phyloP scores from a whole-genome alignment of 2,797 vertebrate species.

The Lepidocolaptes lacrymiger region DNA sequence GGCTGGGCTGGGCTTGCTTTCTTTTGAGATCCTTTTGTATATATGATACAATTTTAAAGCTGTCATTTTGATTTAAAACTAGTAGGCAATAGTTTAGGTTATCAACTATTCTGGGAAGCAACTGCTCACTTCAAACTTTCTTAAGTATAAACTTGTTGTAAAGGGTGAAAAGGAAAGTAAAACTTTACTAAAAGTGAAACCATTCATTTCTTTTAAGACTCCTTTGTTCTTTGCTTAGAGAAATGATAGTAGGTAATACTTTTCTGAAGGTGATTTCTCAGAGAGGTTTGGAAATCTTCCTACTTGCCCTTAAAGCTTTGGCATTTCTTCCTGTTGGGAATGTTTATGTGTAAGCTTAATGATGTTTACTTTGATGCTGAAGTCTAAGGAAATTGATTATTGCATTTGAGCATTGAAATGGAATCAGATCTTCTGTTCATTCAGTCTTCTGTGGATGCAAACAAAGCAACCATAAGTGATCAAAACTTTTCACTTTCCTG shows the following conservation, averaged over 20 bases:
- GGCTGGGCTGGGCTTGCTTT: background rate
- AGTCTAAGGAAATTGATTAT: background rate
- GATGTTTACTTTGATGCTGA: background rate
- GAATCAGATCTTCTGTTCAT: background rate
- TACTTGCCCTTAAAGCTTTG: background rate
- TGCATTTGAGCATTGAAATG: background rate
- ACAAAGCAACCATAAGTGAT: background rate
- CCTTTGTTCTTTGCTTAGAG: background rate
- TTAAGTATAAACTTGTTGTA: background rate
- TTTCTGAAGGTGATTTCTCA: background rate
- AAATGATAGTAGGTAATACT: background rate
- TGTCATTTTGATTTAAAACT: background rate
- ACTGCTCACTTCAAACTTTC: background rate
- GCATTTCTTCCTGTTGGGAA: background rate
- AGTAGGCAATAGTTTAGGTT: background rate
- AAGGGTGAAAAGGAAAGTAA: too few species aligned
- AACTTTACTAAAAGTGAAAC: background rate
- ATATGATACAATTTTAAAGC: background rate
- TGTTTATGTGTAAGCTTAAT: background rate
- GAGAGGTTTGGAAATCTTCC: background rate
- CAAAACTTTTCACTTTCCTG: background rate
- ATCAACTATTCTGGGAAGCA: background rate
- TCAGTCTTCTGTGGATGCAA: background rate
- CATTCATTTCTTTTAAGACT: background rate
- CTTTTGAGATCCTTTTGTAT: background rate